Base-by-base conservation (phyloP, 2,888 invertebrate genomes). In the Mallateleia sp. region DNA sequence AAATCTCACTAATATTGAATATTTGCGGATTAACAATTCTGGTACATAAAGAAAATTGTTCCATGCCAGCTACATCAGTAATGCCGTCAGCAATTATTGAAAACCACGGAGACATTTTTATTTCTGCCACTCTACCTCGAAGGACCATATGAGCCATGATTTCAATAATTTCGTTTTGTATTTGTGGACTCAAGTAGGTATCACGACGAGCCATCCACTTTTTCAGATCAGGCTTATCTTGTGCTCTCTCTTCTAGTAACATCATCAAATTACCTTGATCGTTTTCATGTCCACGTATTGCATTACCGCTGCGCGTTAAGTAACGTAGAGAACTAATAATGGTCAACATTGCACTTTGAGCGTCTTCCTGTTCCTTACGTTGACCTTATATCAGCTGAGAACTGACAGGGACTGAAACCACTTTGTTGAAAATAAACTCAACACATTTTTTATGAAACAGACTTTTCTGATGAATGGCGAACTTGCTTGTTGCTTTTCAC, bases 61-160 rank as follows among this genome's bases (percentile, higher is more conserved):
- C 69, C 15, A n/a, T 14, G 4, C 69, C 79, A 2, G 22, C 32
- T 15, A 79, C 42, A 22, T 69, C 79, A 9, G 78, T 79, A 3
- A 69, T 79, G 5, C 69, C 78, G 18, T 69, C 78, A 58, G 69
- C 78, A 58, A 79, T 67, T 4, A 79, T 60, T 18, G 60, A 14
- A 69, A 79, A 79, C 47, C 32, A 79, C 22, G 58, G 60, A 20
- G 69, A 58, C 15, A 15, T 15, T 50, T 69, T 38, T 4, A 64
- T 56, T 15, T 79, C 60, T 8, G 14, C 7, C 1, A 79, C 22
- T n/a, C 56, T 67, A 15, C 22, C 14, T 22, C 69, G 67, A 9
- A 24, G 42, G 47, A 79, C 11, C 2, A n/a, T 60, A 34, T 69
- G 69, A 18, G 79, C 79, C 69, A 79, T 69, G 0, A 78, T 78